Percentiles rank a stretch among this genome's conserved stretches.
Conservation (phyloP, 2,888 invertebrate genomes). For the Dermolepida albohirtum region DNA sequence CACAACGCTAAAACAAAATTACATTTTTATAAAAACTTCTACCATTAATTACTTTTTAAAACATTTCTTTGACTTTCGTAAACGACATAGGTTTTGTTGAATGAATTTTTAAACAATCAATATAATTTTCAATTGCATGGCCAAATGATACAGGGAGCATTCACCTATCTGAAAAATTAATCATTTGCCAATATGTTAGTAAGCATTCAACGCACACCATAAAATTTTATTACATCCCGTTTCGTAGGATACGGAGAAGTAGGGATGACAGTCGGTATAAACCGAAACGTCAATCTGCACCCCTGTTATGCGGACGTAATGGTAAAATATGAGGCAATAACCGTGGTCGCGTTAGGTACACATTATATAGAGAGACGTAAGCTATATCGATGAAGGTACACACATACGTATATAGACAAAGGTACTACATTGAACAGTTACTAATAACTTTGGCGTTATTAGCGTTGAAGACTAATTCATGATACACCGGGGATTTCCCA, state of each 20-base stretch:
- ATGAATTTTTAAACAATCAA: no score
- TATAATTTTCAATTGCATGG: no score
- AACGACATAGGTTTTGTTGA: no score
- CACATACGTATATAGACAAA: not conserved
- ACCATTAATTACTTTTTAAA: no score
- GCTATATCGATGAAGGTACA: not conserved
- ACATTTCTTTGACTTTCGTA: no score
- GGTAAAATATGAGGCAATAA: slow-evolving; percentile 36
- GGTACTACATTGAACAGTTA: slow-evolving; percentile 6
- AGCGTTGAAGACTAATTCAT: not conserved
- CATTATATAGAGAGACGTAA: slow-evolving; percentile 1
- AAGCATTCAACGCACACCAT: slow-evolving; percentile 33
- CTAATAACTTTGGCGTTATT: slow-evolving; percentile 14
- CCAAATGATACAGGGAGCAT: no score
- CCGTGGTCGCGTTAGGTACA: slow-evolving; percentile 18
- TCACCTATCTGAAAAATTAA: slow-evolving; percentile 32
- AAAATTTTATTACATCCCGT: slow-evolving; percentile 37
- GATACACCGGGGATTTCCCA: slow-evolving; percentile 4
- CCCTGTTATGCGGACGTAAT: slow-evolving; percentile 26
- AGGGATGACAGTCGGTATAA: slow-evolving; percentile 20
- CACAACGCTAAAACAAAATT: no score
- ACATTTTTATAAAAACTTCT: no score
- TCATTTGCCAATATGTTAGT: slow-evolving; percentile 28
- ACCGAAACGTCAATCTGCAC: slow-evolving; percentile 31
- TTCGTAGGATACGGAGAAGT: not conserved